Conservation (phyloP, 1,140 invertebrate species). For the Probaryconus sp. region DNA sequence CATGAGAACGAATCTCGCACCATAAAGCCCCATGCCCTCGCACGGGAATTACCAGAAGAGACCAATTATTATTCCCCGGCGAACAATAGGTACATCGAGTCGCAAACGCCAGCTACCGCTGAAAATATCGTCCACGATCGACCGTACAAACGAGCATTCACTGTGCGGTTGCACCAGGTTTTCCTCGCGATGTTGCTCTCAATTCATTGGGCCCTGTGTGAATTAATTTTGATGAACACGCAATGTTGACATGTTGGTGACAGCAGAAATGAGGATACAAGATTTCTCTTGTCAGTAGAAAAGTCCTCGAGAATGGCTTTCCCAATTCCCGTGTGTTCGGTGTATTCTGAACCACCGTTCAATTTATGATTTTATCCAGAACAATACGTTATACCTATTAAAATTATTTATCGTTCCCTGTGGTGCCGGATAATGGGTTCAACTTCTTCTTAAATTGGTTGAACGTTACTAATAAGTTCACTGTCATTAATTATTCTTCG, state of each 20-base stretch:
- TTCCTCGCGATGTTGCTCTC: neutral
- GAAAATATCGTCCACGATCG: conserved; percentile 54
- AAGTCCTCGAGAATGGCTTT: too few relatives aligned
- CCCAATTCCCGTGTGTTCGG: too few relatives aligned
- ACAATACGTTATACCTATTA: neutral
- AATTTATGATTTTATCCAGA: neutral
- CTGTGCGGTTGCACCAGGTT: conserved; percentile 15
- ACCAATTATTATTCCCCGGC: conserved; percentile 61
- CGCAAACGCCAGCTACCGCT: conserved; percentile 42
- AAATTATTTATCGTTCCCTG: conserved; percentile 14
- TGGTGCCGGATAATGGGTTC: neutral
- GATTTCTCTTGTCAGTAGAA: too few relatives aligned
- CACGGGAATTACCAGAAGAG: conserved; percentile 53
- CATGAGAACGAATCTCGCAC: conserved; percentile 54
- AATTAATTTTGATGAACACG: neutral
- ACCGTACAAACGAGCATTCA: conserved; percentile 30
- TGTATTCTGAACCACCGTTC: too few relatives aligned
- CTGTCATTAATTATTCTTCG: neutral
- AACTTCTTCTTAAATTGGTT: conserved; percentile 6
- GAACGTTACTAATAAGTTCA: neutral
- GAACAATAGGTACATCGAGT: conserved; percentile 58
- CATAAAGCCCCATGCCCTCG: conserved; percentile 48
- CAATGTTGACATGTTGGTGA: conserved; percentile 14
- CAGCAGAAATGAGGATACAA: too few relatives aligned
- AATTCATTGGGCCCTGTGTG: neutral